Conservation (phyloP, 2,113 vertebrate genomes). For the Peromyscus californicus region DNA sequence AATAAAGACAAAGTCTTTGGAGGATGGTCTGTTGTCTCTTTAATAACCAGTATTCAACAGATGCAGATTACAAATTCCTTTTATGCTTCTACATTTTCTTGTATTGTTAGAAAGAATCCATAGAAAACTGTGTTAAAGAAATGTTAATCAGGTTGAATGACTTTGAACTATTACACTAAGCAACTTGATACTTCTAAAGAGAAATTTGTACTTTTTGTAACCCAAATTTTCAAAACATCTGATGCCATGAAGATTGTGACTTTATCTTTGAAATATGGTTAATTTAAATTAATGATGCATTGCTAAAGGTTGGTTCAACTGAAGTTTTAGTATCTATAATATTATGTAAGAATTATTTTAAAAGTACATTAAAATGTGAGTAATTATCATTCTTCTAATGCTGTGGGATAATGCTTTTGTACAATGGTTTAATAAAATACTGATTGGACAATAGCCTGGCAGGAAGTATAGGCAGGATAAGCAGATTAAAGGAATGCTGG, state of each 20-base stretch:
- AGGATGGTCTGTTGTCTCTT: not conserved
- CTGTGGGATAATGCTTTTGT: too few relatives aligned
- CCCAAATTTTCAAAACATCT: not conserved
- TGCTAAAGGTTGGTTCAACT: not conserved
- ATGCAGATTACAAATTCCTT: not conserved
- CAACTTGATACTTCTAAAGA: not conserved
- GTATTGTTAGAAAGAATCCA: not conserved
- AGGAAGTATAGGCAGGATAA: too few relatives aligned
- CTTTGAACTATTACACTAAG: constrained; percentile 20
- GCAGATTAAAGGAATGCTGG: too few relatives aligned
- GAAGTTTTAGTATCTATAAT: not conserved
- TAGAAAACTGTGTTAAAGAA: not conserved
- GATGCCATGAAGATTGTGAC: not conserved
- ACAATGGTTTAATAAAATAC: too few relatives aligned
- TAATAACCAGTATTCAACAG: constrained; percentile 10
- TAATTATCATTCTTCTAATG: not conserved
- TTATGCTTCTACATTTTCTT: not conserved
- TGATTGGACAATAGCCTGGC: too few relatives aligned
- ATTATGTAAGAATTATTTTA: not conserved
- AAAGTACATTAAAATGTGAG: not conserved
- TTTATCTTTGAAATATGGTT: not conserved
- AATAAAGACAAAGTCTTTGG: not conserved
- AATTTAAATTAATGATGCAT: not conserved
- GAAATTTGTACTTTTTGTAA: constrained; percentile 4
- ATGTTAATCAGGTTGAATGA: not conserved